phyloP scores from a whole-genome alignment of 2,888 invertebrate genomes.

The Epinotia demarniana region DNA sequence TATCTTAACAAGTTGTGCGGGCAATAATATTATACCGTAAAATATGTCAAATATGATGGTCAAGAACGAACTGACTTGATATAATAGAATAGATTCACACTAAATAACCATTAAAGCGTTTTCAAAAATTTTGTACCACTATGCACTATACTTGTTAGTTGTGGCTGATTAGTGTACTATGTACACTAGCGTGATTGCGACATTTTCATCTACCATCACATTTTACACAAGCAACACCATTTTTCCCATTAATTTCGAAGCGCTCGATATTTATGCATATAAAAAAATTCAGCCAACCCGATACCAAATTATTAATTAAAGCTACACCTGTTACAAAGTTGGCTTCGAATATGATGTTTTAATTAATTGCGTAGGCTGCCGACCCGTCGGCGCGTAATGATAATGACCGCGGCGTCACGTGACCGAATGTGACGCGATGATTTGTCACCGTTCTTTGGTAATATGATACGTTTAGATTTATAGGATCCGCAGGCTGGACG shows the following conservation, averaged over 20 bases:
- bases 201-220: background rate
- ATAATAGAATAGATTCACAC: background rate
- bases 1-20: background rate
- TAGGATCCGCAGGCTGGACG: constrained; percentile 10
- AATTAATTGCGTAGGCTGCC: constrained; percentile 68
- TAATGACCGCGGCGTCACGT: constrained; percentile 63
- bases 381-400: constrained; percentile 62
- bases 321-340: constrained; percentile 67
- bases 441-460: constrained; percentile 55
- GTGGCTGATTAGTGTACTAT: too few species aligned
- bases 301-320: constrained; percentile 39
- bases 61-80: background rate
- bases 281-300: constrained; percentile 27
- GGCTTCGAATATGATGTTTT: constrained; percentile 67
- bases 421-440: constrained; percentile 62
- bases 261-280: constrained; percentile 25
- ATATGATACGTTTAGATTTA: constrained; percentile 45
- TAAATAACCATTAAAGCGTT: too few species aligned
- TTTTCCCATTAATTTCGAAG: constrained; percentile 18
- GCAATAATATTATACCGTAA: background rate
- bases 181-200: background rate
- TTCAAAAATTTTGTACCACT: too few species aligned
- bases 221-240: background rate
- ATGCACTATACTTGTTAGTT: too few species aligned
- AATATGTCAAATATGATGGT: background rate